phyloP scores from a whole-genome alignment of 92 coral and sea anemone genomes.

The Hydrozoanthus gracilis region DNA sequence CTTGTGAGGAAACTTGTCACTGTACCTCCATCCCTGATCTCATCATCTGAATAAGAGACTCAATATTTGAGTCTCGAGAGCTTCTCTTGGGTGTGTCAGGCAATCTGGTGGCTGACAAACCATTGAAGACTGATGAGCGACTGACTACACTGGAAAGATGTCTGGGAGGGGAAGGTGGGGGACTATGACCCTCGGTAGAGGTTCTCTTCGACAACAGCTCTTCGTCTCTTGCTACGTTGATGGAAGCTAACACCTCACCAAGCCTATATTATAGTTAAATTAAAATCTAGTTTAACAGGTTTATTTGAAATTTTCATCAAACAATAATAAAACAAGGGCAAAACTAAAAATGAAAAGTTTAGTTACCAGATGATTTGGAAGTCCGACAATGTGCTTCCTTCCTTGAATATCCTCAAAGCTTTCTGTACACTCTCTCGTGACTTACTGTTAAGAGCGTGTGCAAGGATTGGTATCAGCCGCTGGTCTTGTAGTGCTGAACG shows the following conservation, averaged over 20 bases:
- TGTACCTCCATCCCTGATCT: constrained; percentile 93
- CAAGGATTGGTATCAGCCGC: constrained; percentile 90
- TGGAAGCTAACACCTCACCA: constrained; percentile 88
- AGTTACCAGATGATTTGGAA: constrained; percentile 91
- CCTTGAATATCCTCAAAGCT: constrained; percentile 81
- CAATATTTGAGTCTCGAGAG: constrained; percentile 80
- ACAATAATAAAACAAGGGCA: too few relatives aligned
- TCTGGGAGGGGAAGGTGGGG: constrained; percentile 81
- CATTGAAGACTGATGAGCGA: constrained; percentile 37
- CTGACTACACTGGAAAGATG: constrained; percentile 46
- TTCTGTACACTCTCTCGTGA: constrained; percentile 88
- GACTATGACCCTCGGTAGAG: constrained; percentile 68
- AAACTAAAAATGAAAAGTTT: too few relatives aligned
- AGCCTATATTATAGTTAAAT: constrained; percentile 60
- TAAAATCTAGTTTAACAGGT: not conserved
- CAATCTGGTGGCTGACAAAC: constrained; percentile 39
- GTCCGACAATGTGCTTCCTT: constrained; percentile 83
- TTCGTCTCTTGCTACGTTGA: constrained; percentile 80
- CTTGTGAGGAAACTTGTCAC: not conserved
- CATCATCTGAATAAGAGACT: constrained; percentile 92
- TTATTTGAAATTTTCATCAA: too few relatives aligned
- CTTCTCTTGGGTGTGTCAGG: constrained; percentile 53
- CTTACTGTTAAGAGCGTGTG: constrained; percentile 83
- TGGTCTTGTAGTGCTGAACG: constrained; percentile 88
- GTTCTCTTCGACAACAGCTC: constrained; percentile 74